Conservation (phyloP, 2,113 vertebrate species). For the Eira barbara region DNA sequence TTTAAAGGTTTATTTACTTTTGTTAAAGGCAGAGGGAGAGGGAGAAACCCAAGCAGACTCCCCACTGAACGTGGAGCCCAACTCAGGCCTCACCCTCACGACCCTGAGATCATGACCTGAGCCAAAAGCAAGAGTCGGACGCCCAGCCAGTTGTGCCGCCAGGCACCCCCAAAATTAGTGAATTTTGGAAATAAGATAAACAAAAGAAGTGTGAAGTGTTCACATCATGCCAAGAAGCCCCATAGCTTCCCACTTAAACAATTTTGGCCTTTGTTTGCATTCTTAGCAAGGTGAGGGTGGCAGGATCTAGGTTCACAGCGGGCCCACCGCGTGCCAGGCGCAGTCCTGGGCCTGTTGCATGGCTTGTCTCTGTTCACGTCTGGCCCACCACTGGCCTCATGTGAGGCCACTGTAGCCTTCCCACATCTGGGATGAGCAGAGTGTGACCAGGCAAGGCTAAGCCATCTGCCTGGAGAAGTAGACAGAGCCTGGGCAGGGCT, state of each 20-base stretch:
- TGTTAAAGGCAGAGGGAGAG: neutral
- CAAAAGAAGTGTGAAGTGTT: neutral
- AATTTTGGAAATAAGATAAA: neutral
- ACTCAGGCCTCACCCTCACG: neutral
- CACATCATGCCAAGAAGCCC: neutral
- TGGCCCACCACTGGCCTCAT: no score
- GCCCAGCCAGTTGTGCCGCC: neutral
- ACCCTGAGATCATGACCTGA: neutral
- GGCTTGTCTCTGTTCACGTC: neutral
- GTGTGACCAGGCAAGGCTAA: fast-evolving
- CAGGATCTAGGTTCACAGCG: fast-evolving
- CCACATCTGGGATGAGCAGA: neutral
- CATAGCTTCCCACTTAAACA: fast-evolving
- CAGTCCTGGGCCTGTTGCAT: fast-evolving
- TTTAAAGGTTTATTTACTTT: neutral
- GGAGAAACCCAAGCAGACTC: neutral
- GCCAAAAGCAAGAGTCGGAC: neutral
- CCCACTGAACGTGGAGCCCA: fast-evolving
- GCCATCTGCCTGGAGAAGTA: neutral
- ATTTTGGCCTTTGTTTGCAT: fast-evolving
- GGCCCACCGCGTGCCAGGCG: fast-evolving
- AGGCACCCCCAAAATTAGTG: neutral
- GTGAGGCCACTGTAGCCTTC: fast-evolving
- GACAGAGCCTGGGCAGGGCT: no score
- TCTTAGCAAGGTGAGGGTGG: fast-evolving